These are phyloP conservation scores for Ditylenchus weischeri DNA, from an alignment of 2,888 invertebrate genomes.

Conservation along the genomic window DNA sequence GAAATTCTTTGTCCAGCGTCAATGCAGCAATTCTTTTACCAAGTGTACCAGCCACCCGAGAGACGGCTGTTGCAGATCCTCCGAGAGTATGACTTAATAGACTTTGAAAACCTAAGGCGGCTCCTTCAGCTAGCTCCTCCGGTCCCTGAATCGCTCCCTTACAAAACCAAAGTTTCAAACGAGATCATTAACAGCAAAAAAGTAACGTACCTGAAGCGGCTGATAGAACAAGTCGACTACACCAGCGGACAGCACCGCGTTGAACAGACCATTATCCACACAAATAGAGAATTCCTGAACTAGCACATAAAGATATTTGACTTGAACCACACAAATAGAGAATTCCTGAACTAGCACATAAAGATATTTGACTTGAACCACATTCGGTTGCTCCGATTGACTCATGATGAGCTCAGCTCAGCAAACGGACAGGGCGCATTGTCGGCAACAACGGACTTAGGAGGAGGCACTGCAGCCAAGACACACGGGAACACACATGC, in stretches of 20 bases:
- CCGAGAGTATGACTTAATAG: conserved; percentile 68
- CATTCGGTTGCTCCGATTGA: conserved; percentile 72
- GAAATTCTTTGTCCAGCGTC: conserved; percentile 90
- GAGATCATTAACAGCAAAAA: not conserved
- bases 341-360: conserved; percentile 93
- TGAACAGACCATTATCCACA: conserved; percentile 85
- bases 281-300: conserved; percentile 95
- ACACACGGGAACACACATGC: conserved; percentile 90
- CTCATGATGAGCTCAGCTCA: conserved; percentile 85
- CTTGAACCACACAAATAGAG: conserved; percentile 76
- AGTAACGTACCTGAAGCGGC: conserved; percentile 67
- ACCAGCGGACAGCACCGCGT: conserved; percentile 82
- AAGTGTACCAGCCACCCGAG: conserved; percentile 70
- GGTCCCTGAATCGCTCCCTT: conserved; percentile 92
- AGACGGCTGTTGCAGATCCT: conserved; percentile 94
- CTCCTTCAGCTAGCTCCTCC: conserved; percentile 86
- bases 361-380: conserved; percentile 70
- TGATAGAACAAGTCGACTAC: conserved; percentile 98
- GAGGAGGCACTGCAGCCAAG: conserved; percentile 87
- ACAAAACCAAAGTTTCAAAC: not conserved
- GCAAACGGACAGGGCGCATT: conserved; percentile 82
- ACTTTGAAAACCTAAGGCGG: conserved; percentile 1
- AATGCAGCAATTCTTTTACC: conserved; percentile 83
- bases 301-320: conserved; percentile 80
- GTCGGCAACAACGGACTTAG: conserved; percentile 76